These are phyloP conservation scores for Megathymus violae DNA, from an alignment of 1,140 invertebrate genomes.

Conservation along the genomic window DNA sequence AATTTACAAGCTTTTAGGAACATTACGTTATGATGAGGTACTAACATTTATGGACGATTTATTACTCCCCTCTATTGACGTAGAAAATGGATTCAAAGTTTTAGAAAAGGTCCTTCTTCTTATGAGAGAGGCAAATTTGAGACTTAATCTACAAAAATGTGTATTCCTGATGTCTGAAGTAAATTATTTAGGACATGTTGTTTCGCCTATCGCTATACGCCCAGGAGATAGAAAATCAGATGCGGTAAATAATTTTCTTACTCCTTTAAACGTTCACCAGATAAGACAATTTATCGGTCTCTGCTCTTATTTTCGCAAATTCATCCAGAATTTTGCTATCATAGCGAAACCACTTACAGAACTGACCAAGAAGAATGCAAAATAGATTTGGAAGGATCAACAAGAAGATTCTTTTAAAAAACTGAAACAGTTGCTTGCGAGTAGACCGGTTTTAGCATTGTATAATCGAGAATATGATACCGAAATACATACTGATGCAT, in stretches of 20 bases:
- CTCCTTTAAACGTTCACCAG: conserved; percentile 22
- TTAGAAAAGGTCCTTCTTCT: no score
- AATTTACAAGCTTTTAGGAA: no score
- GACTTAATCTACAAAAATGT: conserved; percentile 13
- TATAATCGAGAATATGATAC: no score
- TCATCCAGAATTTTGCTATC: conserved; percentile 32
- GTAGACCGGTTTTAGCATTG: conserved; percentile 41
- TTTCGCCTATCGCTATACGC: no score
- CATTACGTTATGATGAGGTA: no score
- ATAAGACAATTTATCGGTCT: conserved; percentile 17
- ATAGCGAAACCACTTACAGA: conserved; percentile 40
- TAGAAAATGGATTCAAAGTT: no score
- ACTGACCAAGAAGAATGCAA: conserved; percentile 53
- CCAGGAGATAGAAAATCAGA: no score
- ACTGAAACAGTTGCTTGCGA: conserved; percentile 34
- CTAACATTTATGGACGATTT: no score
- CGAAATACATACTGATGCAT: conserved; percentile 42
- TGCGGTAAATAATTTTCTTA: no score
- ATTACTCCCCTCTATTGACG: no score
- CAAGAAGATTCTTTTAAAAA: conserved; percentile 47
- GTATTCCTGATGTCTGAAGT: no score
- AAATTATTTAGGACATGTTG: no score
- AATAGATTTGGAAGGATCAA: conserved; percentile 53
- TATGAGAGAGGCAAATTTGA: neutral
- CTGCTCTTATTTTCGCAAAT: conserved; percentile 28